These are phyloP conservation scores for Sandelia bainsii DNA, from an alignment of 2,797 vertebrate species.

Conservation along the genomic window DNA sequence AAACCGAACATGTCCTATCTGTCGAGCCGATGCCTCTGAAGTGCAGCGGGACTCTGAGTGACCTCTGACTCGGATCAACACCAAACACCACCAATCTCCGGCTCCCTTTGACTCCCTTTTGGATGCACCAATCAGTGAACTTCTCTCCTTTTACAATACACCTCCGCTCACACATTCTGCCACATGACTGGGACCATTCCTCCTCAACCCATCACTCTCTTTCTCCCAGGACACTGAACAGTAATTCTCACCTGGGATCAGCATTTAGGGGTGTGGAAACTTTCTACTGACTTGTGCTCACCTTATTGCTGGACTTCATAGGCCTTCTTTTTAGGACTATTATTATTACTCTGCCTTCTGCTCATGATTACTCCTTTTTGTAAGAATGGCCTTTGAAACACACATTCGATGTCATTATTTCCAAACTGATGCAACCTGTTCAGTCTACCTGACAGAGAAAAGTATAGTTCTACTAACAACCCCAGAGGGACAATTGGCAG, in stretches of 20 bases:
- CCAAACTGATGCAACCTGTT: constrained; percentile 18
- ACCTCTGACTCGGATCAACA: constrained; percentile 70
- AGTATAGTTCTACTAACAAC: constrained; percentile 59
- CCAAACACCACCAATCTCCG: constrained; percentile 14
- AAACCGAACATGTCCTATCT: constrained; percentile 97
- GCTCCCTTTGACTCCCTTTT: constrained; percentile 35
- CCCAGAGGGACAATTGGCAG: constrained; percentile 61
- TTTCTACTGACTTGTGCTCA: constrained; percentile 43
- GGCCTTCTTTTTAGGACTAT: constrained; percentile 46
- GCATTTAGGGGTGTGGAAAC: constrained; percentile 37
- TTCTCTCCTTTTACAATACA: constrained; percentile 19
- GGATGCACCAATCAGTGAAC: constrained; percentile 57
- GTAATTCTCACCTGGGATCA: constrained; percentile 39
- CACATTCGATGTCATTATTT: constrained; percentile 60
- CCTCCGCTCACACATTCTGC: constrained; percentile 34
- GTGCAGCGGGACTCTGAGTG: constrained; percentile 97
- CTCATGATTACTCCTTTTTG: constrained; percentile 41
- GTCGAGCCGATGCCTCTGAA: constrained; percentile 96
- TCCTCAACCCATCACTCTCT: constrained; percentile 37
- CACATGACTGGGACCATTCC: constrained; percentile 58
- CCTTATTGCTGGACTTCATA: constrained; percentile 56
- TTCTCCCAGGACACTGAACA: constrained; percentile 33
- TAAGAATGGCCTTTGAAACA: constrained; percentile 70
- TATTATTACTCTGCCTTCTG: constrained; percentile 55
- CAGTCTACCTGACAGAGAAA: constrained; percentile 32